These are phyloP conservation scores for Atta colombica DNA, from an alignment of 1,140 invertebrate genomes.

Conservation along the genomic window DNA sequence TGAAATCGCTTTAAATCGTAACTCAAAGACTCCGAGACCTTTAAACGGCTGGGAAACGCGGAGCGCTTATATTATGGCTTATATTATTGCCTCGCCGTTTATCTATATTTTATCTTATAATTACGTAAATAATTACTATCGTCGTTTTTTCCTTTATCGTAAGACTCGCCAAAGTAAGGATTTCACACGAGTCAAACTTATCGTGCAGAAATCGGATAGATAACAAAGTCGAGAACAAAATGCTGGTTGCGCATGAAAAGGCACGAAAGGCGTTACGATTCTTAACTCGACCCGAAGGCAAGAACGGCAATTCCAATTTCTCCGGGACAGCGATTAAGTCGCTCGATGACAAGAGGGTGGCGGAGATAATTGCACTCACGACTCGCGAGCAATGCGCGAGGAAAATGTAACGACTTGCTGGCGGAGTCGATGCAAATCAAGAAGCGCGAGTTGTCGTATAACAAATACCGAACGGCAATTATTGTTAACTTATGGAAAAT, in stretches of 20 bases:
- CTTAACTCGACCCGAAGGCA: background rate
- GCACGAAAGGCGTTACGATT: background rate
- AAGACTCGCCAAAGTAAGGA: background rate
- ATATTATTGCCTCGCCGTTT: conserved; percentile 1
- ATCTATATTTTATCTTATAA: conserved; percentile 14
- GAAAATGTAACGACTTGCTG: conserved; percentile 27
- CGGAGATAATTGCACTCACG: conserved; percentile 17
- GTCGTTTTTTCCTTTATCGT: background rate
- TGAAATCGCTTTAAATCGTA: conserved; percentile 7
- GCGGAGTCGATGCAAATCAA: conserved; percentile 17
- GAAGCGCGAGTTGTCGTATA: conserved; percentile 46
- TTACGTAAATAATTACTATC: conserved; percentile 23
- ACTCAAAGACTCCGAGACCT: conserved; percentile 8
- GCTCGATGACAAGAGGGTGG: conserved; percentile 9
- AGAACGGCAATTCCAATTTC: conserved; percentile 1
- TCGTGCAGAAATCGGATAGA: background rate
- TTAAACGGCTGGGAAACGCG: background rate
- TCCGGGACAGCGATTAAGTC: background rate
- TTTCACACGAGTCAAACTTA: background rate
- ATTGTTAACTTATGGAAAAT: conserved; percentile 80
- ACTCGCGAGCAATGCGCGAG: conserved; percentile 26
- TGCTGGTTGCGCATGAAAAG: background rate
- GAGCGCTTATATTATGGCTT: background rate
- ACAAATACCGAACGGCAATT: conserved; percentile 78
- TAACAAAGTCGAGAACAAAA: background rate